Evolutionary conservation across 64 coral and sea anemone species (phyloP), one percentile per base, ranked within the genome.

Genomic region (Orbicella faveolata): DNA sequence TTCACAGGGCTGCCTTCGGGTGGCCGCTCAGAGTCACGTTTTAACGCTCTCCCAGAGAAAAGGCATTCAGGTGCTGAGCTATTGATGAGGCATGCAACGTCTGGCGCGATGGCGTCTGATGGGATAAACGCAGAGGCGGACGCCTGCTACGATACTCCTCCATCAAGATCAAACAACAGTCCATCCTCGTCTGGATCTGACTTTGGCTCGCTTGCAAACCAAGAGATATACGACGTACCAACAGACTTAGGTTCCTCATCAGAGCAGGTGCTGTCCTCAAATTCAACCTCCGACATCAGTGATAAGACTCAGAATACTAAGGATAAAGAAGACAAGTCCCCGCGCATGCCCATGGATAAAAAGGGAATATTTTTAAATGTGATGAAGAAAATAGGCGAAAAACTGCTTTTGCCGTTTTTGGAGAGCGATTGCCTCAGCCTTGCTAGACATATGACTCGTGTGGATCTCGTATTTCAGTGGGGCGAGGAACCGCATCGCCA

Each of bases 311-410:
- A 23, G 67, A 70, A 23, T 70, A 19, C 36, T n/a, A 52, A 86
- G 10, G 44, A 72, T 44, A 61, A 57, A 34, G 79, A 90, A 17
- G 18, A 57, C 20, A 75, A 51, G 23, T 39, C 68, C 44, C 17
- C 33, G 68, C 25, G 37, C 15, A 51, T 63, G 19, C 87, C 79
- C 12, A 66, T 89, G 74, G 83, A 89, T 35, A 94, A 94, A 94
- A 83, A 94, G 65, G 92, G 89, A 89, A 94, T 94, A 76, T 97
- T 94, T 78, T 89, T 90, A 61, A 93, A 77, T 61, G 95, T 97
- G 19, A 85, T 97, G 55, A 93, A 90, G 72, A 94, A 89, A 48
- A 87, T 97, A 25, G 53, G 86, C 12, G 70, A 94, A 30, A 88
- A 86, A 69, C 73, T 97, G 1, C 88, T 97, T 25, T 36, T 51